Conservation (phyloP, 2,113 vertebrate species). For the Hypomesus transpacificus region DNA sequence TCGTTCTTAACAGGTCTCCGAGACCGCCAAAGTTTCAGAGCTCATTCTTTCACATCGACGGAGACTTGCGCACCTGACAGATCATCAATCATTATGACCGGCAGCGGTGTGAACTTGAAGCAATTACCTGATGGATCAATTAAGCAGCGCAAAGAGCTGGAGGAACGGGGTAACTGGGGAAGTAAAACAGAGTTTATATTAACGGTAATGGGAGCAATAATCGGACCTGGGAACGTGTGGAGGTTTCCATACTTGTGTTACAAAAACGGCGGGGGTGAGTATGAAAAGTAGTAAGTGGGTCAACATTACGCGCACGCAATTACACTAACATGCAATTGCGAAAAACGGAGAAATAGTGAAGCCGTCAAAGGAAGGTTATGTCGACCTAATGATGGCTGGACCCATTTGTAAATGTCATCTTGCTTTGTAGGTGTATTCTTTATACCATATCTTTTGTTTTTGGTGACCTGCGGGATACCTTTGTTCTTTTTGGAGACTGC, state of each 20-base stretch:
- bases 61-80: too few relatives aligned
- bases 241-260: constrained; percentile 49
- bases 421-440: constrained; percentile 62
- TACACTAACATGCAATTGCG: too few relatives aligned
- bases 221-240: constrained; percentile 47
- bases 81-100: not conserved
- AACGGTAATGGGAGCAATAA: constrained; percentile 26
- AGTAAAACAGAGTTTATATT: constrained; percentile 9
- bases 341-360: too few relatives aligned
- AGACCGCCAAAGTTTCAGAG: too few relatives aligned
- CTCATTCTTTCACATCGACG: too few relatives aligned
- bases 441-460: constrained; percentile 64
- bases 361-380: too few relatives aligned
- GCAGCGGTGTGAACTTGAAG: not conserved
- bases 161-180: constrained; percentile 1
- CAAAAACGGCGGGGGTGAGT: constrained; percentile 48
- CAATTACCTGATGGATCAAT: not conserved
- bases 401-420: too few relatives aligned
- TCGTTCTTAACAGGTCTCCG: too few relatives aligned
- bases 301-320: too few relatives aligned
- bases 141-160: not conserved
- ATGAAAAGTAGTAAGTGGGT: not conserved
- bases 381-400: too few relatives aligned
- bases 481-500: constrained; percentile 71
- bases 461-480: constrained; percentile 65